phyloP scores from a whole-genome alignment of 64 coral and sea anemone species.

The Montipora efflorescens region DNA sequence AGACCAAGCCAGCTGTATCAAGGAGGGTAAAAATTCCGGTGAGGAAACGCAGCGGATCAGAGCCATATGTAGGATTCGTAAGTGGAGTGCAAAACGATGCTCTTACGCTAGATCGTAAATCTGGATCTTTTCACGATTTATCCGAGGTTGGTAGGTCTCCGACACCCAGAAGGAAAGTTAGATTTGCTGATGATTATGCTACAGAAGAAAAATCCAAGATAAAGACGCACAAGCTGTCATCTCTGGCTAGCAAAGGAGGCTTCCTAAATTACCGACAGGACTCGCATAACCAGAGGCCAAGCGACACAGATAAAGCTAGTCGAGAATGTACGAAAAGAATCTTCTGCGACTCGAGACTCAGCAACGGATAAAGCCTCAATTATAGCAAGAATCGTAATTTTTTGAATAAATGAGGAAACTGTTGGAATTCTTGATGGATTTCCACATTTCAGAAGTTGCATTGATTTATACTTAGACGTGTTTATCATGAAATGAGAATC shows the following conservation, averaged over 20 bases:
- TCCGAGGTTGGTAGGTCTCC: neutral
- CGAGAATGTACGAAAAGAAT: no score
- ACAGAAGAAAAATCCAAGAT: neutral
- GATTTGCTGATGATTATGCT: constrained; percentile 23
- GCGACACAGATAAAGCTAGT: neutral
- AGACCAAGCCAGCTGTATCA: neutral
- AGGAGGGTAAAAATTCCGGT: neutral
- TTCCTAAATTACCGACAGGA: neutral
- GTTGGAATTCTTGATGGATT: neutral
- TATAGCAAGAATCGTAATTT: neutral
- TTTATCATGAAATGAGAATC: neutral
- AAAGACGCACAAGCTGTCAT: neutral
- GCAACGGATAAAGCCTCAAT: no score
- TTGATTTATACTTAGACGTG: neutral
- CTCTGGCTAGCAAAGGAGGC: neutral
- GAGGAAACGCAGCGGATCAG: constrained; percentile 23
- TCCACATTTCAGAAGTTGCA: neutral
- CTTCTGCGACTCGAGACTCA: no score
- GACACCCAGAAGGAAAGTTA: constrained; percentile 21
- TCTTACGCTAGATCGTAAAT: neutral
- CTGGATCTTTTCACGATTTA: neutral
- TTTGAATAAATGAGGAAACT: neutral
- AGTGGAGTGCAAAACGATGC: neutral
- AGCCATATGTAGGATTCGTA: neutral
- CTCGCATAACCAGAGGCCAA: neutral